Evolutionary conservation across 2,888 invertebrate species (phyloP), one percentile per base, ranked within the genome.

Genomic region (Tribolium freemani): DNA sequence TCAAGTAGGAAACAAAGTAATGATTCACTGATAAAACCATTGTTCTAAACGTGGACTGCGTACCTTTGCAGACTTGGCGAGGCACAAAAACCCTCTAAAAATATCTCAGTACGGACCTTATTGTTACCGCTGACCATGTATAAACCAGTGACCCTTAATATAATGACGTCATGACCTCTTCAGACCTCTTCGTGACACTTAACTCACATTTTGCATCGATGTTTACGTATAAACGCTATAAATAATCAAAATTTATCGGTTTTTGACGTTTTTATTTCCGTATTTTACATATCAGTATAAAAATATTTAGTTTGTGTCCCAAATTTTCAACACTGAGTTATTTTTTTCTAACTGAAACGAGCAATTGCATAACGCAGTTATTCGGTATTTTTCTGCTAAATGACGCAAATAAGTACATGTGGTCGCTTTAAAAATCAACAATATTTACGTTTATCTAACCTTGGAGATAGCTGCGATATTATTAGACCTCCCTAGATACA

Each of bases 231-330:
- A 11, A 11, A 4, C 51, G 50, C 53, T 54, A 64, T 64, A 64
- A 64, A 64, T 64, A 64, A 64, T 54, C 11, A 13, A 51, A 51
- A 30, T 63, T 63, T 63, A 63, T 63, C 64, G 44, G 30, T 54
- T 54, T 64, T 64, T 64, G 64, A 64, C 64, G 64, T 64, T 53
- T 64, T 64, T 54, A 54, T 64, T 64, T 64, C 64, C 64, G 64
- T 64, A 44, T 54, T 53, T 5, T 53, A 21, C 26, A 26, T 54
- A 54, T 54, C 53, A 54, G 26, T 45, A 54, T 20, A 38, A 54
- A 64, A 53, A 64, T 45, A 64, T 54, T 64, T 45, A 38, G 11
- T 13, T 45, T 44, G 21, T 64, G 64, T 20, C 64, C 64, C 26
- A 64, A 64, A 64, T 64, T 54, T 13, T 51, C 10, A 64, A 51